Conservation (phyloP, 1,140 invertebrate species). For the Colletes gigas region DNA sequence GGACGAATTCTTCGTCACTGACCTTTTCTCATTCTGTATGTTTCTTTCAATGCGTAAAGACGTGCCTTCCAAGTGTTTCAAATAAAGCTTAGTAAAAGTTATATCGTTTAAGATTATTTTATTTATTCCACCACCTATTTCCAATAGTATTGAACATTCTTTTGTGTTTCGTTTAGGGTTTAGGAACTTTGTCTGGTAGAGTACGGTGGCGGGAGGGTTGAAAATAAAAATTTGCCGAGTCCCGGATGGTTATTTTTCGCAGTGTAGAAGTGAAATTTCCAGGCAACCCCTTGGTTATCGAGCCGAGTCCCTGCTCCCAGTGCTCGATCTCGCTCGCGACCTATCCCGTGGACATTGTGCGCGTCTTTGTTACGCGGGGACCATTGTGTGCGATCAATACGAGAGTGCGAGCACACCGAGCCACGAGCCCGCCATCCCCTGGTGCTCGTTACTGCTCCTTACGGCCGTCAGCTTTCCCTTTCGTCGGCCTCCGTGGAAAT, state of each 20-base stretch:
- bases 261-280: background rate
- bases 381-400: conserved; percentile 58
- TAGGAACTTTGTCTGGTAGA: too few relatives aligned
- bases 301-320: background rate
- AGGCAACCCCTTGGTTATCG: background rate
- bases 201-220: too few relatives aligned
- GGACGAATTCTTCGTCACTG: too few relatives aligned
- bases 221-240: background rate
- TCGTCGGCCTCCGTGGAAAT: conserved; percentile 60
- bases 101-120: too few relatives aligned
- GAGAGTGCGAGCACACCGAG: conserved; percentile 23
- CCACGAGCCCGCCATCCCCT: conserved; percentile 41
- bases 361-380: conserved; percentile 35
- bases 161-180: too few relatives aligned
- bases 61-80: too few relatives aligned
- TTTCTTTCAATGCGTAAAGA: too few relatives aligned
- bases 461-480: conserved; percentile 58
- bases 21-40: too few relatives aligned
- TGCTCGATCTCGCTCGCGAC: conserved; percentile 22
- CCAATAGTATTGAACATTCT: too few relatives aligned
- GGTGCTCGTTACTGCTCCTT: conserved; percentile 42
- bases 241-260: background rate
- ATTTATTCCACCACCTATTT: too few relatives aligned
- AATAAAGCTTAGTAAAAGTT: too few relatives aligned
- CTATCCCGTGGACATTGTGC: conserved; percentile 43